Evolutionary conservation across 2,888 invertebrate species (phyloP).

Genomic region (Andrena marginata): DNA sequence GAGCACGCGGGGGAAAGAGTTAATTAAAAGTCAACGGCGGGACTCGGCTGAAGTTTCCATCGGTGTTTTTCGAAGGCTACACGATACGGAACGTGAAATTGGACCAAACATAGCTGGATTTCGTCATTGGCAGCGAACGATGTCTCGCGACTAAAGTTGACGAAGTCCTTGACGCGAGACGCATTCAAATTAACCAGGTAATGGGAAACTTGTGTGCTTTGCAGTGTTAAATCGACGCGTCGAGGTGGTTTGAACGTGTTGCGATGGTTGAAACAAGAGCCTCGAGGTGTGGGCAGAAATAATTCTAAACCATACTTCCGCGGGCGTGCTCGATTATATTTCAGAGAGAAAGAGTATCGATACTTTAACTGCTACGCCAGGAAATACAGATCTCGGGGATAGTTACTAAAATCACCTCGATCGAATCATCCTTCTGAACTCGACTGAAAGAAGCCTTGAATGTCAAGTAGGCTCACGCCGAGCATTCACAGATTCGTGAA

Average conservation of each 20-base stretch:
- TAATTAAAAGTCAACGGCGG: conserved; percentile 57
- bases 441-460: background rate
- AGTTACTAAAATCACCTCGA: background rate
- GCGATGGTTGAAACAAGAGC: background rate
- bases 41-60: background rate
- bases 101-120: conserved; percentile 9
- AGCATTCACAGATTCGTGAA: background rate
- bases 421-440: background rate
- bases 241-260: background rate
- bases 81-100: conserved; percentile 18
- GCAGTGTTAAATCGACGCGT: conserved; percentile 52
- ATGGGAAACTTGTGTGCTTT: conserved; percentile 52
- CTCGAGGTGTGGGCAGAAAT: background rate
- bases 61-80: conserved; percentile 26
- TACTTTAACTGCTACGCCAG: background rate
- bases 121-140: conserved; percentile 13
- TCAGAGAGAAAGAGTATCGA: background rate
- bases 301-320: background rate
- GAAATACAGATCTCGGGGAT: background rate
- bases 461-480: background rate
- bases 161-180: conserved; percentile 35
- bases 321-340: background rate
- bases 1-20: background rate
- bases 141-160: conserved; percentile 37
- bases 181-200: conserved; percentile 67